Evolutionary conservation across 1,140 invertebrate genomes (phyloP), one percentile per base, ranked within the genome.

Genomic region (Panulirus ornatus): DNA sequence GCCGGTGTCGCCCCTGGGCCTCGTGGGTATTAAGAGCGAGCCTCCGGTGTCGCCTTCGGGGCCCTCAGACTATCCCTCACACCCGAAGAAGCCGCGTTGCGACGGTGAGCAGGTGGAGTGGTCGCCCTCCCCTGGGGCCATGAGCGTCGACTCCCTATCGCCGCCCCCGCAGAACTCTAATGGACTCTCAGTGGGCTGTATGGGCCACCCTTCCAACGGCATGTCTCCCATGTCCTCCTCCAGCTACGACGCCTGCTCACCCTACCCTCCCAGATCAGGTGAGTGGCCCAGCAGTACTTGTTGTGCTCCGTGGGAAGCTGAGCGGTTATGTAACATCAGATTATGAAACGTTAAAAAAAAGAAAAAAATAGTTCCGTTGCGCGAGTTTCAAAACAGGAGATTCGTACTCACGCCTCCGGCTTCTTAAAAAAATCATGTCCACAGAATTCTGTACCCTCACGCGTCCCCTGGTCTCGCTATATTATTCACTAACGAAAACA

Each of bases 241-340:
- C 78, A 89, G 87, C 87, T 89, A 89, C 79, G 87, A 89, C 66
- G 79, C 87, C 63, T 83, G 79, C 87, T 89, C 87, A 54, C 87
- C 87, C 66, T 83, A 89, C 79, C 79, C 63, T 27, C 71, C 87
- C 44, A 89, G 63, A 84, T 89, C 87, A 89, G 87, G 87, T 89
- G 22, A 83, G 87, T 89, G 51, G 22, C n/a, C 5, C n/a, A 42
- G 38, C 38, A n/a, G n/a, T 47, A 2, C 27, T 42, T 19, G 42
- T 47, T 73, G 9, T 34, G 27, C 11, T 75, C 2, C 47, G 0
- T 36, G 42, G 27, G 16, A n/a, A 71, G n/a, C 19, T 63, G n/a
- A n/a, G n/a, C n/a, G n/a, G n/a, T n/a, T n/a, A n/a, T n/a, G n/a
- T n/a, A n/a, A n/a, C n/a, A n/a, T n/a, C n/a, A n/a, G n/a, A n/a